These are phyloP conservation scores for Spatulosminthurus flaviceps DNA, from an alignment of 2,888 invertebrate genomes.

Conservation along the genomic window DNA sequence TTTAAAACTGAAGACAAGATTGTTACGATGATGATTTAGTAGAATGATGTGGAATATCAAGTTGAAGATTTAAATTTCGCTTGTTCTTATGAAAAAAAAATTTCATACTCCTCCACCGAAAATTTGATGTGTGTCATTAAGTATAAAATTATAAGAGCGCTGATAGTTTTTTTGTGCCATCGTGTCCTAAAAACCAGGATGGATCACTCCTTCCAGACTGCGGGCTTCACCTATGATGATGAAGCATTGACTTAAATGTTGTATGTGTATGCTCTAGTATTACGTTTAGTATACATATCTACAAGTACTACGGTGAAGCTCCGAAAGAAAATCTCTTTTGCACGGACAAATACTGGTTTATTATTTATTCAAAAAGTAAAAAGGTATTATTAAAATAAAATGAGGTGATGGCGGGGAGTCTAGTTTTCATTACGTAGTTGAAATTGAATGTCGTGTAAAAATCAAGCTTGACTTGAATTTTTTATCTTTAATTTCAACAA, in stretches of 20 bases:
- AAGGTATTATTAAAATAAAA: conserved; percentile 49
- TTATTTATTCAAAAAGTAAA: conserved; percentile 45
- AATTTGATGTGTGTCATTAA: conserved; percentile 6
- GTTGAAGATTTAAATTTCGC: conserved; percentile 8
- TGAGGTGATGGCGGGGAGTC: conserved; percentile 46
- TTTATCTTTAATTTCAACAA: conserved; percentile 5
- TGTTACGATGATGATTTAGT: background rate
- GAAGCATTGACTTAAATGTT: background rate
- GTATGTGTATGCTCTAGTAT: too few relatives aligned
- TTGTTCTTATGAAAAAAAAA: background rate
- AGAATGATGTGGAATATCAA: conserved; percentile 2
- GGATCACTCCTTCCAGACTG: too few relatives aligned
- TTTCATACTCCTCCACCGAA: background rate
- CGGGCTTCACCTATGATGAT: too few relatives aligned
- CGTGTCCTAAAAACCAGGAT: too few relatives aligned
- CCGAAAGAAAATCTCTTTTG: background rate
- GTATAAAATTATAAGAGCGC: conserved; percentile 1
- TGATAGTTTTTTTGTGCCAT: background rate
- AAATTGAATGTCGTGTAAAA: conserved; percentile 47
- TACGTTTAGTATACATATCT: too few relatives aligned
- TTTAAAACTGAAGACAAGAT: conserved; percentile 8
- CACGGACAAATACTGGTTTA: conserved; percentile 19
- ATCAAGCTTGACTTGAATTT: conserved; percentile 41
- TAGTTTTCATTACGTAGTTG: conserved; percentile 37
- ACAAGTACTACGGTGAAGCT: background rate